Evolutionary conservation across 2,113 vertebrate genomes (phyloP).

Genomic region (Castor canadensis): DNA sequence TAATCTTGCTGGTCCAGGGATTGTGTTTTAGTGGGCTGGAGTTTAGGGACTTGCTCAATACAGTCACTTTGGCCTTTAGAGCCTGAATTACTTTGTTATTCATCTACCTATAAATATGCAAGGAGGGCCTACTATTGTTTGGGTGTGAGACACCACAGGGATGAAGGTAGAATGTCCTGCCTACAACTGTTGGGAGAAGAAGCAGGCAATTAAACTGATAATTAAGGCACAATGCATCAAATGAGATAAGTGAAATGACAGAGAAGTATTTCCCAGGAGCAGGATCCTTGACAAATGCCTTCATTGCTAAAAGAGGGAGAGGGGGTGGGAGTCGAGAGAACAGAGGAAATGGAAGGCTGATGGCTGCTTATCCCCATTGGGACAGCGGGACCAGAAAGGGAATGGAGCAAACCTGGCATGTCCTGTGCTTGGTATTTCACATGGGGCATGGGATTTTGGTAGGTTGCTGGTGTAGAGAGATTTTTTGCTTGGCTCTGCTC

Average conservation of each 20-base stretch:
- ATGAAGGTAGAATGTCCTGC: neutral
- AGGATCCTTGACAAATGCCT: neutral
- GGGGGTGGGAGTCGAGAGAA: neutral
- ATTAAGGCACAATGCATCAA: neutral
- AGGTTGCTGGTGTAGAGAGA: too few species aligned
- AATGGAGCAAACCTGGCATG: rapidly evolving
- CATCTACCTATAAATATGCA: neutral
- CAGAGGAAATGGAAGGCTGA: neutral
- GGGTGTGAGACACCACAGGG: neutral
- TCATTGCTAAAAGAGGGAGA: neutral
- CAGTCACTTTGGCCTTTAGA: neutral
- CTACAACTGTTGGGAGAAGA: neutral
- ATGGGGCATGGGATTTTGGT: rapidly evolving
- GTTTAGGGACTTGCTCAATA: neutral
- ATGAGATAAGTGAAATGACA: neutral
- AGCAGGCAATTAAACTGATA: neutral
- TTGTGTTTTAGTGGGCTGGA: neutral
- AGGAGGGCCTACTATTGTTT: neutral
- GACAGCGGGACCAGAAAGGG: neutral
- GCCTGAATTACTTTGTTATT: neutral
- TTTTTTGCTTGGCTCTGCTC: neutral
- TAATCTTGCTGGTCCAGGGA: neutral
- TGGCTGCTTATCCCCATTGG: neutral
- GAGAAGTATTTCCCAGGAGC: neutral
- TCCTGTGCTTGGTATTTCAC: too few species aligned